These are phyloP conservation scores for Polylopha cassiicola DNA, from an alignment of 2,888 invertebrate species.

Conservation along the genomic window DNA sequence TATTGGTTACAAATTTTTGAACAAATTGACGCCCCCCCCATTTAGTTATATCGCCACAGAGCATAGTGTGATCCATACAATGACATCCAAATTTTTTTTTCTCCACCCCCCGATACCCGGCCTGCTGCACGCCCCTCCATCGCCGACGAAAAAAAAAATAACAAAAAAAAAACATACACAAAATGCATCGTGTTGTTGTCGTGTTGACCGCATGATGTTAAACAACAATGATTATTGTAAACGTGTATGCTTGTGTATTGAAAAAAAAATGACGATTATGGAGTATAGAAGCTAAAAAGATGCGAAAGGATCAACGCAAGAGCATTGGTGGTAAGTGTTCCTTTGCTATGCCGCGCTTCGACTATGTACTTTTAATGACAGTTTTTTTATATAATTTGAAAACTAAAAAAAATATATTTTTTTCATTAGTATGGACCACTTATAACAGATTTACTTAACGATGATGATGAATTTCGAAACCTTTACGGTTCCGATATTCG, in stretches of 20 bases:
- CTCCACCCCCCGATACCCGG: conserved; percentile 61
- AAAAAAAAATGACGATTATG: conserved; percentile 45
- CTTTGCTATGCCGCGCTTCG: conserved; percentile 65
- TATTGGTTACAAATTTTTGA: conserved; percentile 41
- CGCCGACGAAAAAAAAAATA: conserved; percentile 62
- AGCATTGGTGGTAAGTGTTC: conserved; percentile 90
- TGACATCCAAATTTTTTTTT: conserved; percentile 74
- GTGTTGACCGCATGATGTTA: conserved; percentile 75
- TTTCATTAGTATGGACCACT: too few species aligned
- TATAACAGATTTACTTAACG: too few species aligned
- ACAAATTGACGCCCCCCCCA: conserved; percentile 41
- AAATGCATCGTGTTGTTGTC: conserved; percentile 72
- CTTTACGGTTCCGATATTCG: too few species aligned
- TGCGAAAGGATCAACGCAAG: conserved; percentile 85
- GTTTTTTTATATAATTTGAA: too few species aligned
- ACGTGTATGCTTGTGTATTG: conserved; percentile 65
- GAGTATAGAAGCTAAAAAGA: conserved; percentile 94
- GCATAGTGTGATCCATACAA: conserved; percentile 71
- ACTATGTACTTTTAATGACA: background rate
- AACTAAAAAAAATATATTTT: too few species aligned
- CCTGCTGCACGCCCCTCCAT: conserved; percentile 71
- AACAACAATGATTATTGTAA: conserved; percentile 61
- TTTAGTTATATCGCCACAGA: conserved; percentile 61
- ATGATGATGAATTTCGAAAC: too few species aligned
- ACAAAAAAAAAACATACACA: conserved; percentile 60